Conservation (phyloP, 2,113 vertebrate species). For the Brachionichthys hirsutus region DNA sequence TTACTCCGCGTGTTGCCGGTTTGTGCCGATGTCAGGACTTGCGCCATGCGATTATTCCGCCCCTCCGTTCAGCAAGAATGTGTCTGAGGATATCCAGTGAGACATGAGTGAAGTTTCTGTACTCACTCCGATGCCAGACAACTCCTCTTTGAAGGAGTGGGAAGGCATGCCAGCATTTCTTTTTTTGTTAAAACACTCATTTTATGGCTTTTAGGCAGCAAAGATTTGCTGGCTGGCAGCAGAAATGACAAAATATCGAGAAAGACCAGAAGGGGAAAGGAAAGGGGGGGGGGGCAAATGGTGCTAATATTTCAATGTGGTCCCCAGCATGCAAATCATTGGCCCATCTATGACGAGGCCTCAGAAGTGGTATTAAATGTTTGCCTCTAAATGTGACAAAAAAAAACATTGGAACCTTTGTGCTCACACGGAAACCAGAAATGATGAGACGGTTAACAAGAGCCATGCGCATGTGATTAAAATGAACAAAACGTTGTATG, state of each 20-base stretch:
- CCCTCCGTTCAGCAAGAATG: conserved; percentile 41
- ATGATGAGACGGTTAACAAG: conserved; percentile 56
- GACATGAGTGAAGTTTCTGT: conserved; percentile 40
- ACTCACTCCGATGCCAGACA: conserved; percentile 45
- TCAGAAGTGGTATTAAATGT: conserved; percentile 41
- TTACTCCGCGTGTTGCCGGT: conserved; percentile 28
- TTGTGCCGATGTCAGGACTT: conserved; percentile 35
- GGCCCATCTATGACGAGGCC: conserved; percentile 40
- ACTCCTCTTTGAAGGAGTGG: conserved; percentile 55
- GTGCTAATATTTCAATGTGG: conserved; percentile 51
- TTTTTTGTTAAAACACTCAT: conserved; percentile 67
- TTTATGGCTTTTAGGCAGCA: conserved; percentile 58
- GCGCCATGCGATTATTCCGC: conserved; percentile 20
- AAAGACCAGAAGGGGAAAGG: conserved; percentile 16
- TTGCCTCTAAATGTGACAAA: conserved; percentile 30
- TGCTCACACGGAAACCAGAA: conserved; percentile 68
- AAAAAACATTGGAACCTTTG: conserved; percentile 62
- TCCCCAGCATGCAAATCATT: conserved; percentile 43
- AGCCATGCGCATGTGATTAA: conserved; percentile 62
- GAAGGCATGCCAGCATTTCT: conserved; percentile 53
- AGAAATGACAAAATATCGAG: conserved; percentile 58
- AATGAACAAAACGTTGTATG: conserved; percentile 63
- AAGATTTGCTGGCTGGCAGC: conserved; percentile 52
- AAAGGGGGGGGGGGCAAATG: conserved; percentile 9
- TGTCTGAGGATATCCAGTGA: conserved; percentile 45